Evolutionary conservation across 2,888 invertebrate species (phyloP), one percentile per base, ranked within the genome.

Genomic region (Stenchaetothrips biformis): DNA sequence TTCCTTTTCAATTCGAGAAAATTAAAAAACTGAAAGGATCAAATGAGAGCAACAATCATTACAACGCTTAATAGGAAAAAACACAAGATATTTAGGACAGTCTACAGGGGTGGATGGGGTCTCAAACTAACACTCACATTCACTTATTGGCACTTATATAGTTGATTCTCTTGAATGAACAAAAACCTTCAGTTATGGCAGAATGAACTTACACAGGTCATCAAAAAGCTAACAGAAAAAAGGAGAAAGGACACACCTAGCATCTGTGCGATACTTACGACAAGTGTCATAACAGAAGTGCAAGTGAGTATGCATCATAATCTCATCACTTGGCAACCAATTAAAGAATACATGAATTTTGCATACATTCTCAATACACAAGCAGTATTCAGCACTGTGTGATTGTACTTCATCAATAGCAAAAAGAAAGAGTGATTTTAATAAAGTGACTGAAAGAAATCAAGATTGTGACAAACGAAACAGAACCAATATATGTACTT

Each of bases 111-210:
- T 74, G 25, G 8, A 74, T 25, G 37, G 67, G 67, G 67, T 74
- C 25, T 74, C 67, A 74, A 74, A 74, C 67, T 74, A 74, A 21
- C 67, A 74, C 67, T n/a, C 67, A 74, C 67, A 74, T 74, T 25
- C 67, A 7, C 21, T 74, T 25, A 74, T 74, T 74, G 67, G 67
- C 67, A 74, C 67, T 74, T 74, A 74, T 25, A 37, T 37, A n/a
- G n/a, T 37, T 37, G 67, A 25, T 74, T 74, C 67, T n/a, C 67
- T 74, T 74, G 25, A 4, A 25, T 74, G 25, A 25, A 25, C 11
- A 53, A 25, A 74, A 74, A 21, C 25, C 21, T 25, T 21, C 7
- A 74, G 67, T 25, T 74, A 74, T 74, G 67, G 67, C 67, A 74
- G 67, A 74, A 59, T 59, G 59, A 18, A 59, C 59, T 18, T 0